phyloP scores from a whole-genome alignment of 1,140 invertebrate genomes.

The Drosophila gunungcola region DNA sequence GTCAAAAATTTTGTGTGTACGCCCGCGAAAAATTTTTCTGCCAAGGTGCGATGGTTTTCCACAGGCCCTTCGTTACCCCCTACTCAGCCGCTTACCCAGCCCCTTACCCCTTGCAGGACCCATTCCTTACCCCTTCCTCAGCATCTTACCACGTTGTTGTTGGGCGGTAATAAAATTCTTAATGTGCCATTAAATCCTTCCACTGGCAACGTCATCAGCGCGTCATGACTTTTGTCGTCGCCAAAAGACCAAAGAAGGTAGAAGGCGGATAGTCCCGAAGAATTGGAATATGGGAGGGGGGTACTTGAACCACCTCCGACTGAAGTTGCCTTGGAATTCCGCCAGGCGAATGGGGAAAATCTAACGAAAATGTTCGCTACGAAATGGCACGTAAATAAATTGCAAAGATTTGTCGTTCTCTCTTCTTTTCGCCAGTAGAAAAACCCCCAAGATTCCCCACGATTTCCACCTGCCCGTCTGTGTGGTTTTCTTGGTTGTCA shows the following conservation, averaged over 20 bases:
- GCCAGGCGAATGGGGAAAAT: slow-evolving; percentile 76
- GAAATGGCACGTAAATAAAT: slow-evolving; percentile 83
- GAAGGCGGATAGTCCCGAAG: background rate
- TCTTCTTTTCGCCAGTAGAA: slow-evolving; percentile 5
- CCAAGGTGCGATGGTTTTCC: slow-evolving; percentile 58
- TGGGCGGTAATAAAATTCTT: slow-evolving; percentile 82
- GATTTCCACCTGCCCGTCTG: slow-evolving; percentile 55
- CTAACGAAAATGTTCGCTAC: slow-evolving; percentile 79
- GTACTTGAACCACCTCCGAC: slow-evolving; percentile 17
- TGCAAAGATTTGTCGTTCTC: slow-evolving; percentile 79
- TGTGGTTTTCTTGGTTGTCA: slow-evolving; percentile 50
- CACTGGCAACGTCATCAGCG: slow-evolving; percentile 80
- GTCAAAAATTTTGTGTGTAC: slow-evolving; percentile 79
- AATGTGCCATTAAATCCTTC: slow-evolving; percentile 83
- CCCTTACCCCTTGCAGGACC: background rate
- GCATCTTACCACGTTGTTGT: slow-evolving; percentile 26
- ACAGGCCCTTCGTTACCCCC: background rate
- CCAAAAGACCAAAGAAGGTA: slow-evolving; percentile 48
- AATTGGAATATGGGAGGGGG: background rate
- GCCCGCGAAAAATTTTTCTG: slow-evolving; percentile 70
- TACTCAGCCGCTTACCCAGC: background rate
- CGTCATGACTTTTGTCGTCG: slow-evolving; percentile 76
- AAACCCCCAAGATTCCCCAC: slow-evolving; percentile 3
- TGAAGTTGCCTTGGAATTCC: slow-evolving; percentile 72
- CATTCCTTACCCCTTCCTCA: background rate